Evolutionary conservation across 1,140 invertebrate genomes (phyloP).

Genomic region (Penaeus chinensis): DNA sequence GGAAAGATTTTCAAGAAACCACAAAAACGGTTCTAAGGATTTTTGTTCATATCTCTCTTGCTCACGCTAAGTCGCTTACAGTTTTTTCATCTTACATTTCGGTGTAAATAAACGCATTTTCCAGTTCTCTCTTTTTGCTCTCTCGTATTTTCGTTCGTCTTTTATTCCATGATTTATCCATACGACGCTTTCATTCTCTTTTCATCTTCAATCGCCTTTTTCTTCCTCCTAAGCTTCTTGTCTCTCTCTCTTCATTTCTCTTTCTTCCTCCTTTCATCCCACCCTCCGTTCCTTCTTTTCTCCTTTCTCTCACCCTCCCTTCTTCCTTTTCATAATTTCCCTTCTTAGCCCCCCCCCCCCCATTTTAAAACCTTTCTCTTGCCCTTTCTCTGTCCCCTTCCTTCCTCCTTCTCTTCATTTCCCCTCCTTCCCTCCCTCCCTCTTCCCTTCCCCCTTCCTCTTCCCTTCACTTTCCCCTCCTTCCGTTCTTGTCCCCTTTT

Average conservation of each 20-base stretch:
- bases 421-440: neutral
- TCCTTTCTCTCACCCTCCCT: too few relatives aligned
- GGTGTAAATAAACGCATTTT: neutral
- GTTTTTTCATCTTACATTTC: too few relatives aligned
- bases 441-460: neutral
- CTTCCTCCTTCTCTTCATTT: slow-evolving; percentile 19
- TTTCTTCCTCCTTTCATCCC: neutral
- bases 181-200: neutral
- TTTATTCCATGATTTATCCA: slow-evolving; percentile 3
- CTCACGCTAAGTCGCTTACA: too few relatives aligned
- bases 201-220: neutral
- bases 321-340: neutral
- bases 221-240: slow-evolving; percentile 13
- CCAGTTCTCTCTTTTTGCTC: neutral
- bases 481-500: neutral
- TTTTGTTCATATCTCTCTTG: too few relatives aligned
- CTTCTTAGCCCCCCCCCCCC: neutral
- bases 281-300: neutral
- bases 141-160: neutral
- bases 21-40: too few relatives aligned
- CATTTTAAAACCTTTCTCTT: slow-evolving; percentile 2
- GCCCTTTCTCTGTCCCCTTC: slow-evolving; percentile 1
- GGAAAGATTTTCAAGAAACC: too few relatives aligned
- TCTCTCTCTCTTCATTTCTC: neutral
- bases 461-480: neutral